These are phyloP conservation scores for Tiaroga cobitis DNA, from an alignment of 2,797 vertebrate species.

Conservation along the genomic window DNA sequence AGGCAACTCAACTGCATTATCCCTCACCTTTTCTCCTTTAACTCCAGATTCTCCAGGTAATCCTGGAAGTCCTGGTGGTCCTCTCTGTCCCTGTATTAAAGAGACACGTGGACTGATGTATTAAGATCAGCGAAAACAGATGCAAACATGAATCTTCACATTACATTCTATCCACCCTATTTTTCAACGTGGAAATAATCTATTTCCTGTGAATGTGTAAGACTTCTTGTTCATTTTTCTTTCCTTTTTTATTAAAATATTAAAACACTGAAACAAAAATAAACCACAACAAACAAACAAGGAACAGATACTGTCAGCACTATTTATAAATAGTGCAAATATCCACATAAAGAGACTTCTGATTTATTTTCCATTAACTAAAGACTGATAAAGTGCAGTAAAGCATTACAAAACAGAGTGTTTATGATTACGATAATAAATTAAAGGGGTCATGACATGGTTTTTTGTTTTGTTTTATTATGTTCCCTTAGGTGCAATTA, in stretches of 20 bases:
- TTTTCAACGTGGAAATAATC: background rate
- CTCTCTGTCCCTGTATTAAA: constrained; percentile 75
- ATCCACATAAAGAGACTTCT: background rate
- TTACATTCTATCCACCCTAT: background rate
- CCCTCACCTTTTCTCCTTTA: constrained; percentile 83
- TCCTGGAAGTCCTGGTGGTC: constrained; percentile 71
- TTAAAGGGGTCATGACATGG: no score
- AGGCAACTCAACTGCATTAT: background rate
- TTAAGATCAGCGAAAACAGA: background rate
- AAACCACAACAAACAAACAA: background rate
- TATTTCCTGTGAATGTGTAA: background rate
- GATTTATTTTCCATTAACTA: background rate
- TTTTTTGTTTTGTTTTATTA: no score
- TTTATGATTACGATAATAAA: background rate
- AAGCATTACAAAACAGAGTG: background rate
- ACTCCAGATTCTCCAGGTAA: constrained; percentile 73
- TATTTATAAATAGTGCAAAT: background rate
- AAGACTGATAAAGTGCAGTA: background rate
- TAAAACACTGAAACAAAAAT: background rate
- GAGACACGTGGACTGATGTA: background rate
- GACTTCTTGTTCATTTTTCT: background rate
- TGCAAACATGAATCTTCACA: background rate
- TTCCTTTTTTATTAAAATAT: background rate
- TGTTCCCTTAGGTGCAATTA: no score
- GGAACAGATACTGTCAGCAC: background rate